Evolutionary conservation across 2,113 vertebrate species (phyloP).

Genomic region (Bombycilla garrulus): DNA sequence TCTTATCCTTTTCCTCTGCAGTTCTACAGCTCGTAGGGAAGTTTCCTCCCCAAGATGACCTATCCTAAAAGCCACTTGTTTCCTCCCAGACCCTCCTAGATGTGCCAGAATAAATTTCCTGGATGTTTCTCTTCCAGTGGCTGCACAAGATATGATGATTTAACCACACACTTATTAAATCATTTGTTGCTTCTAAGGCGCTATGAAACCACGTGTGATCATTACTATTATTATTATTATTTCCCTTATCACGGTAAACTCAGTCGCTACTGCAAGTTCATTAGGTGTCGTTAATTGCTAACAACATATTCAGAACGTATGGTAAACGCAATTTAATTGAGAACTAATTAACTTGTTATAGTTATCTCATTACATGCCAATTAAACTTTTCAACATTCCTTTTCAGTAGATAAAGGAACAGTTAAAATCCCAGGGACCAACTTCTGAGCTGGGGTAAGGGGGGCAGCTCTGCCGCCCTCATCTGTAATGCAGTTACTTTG

Average conservation of each 20-base stretch:
- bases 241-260: slow-evolving; percentile 45
- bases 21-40: not conserved
- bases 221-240: slow-evolving; percentile 23
- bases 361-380: slow-evolving; percentile 77
- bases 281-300: slow-evolving; percentile 72
- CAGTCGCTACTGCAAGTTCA: slow-evolving; percentile 52
- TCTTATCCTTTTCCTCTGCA: not conserved
- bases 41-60: not conserved
- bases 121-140: not conserved
- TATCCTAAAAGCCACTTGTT: not conserved
- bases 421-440: slow-evolving; percentile 43
- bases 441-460: not conserved
- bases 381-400: slow-evolving; percentile 75
- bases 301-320: slow-evolving; percentile 64
- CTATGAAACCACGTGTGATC: not conserved
- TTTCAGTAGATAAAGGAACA: slow-evolving; percentile 70
- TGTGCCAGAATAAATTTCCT: slow-evolving; percentile 4
- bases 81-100: not conserved
- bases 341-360: slow-evolving; percentile 78
- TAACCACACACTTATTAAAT: not conserved
- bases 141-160: not conserved
- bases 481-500: not conserved
- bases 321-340: slow-evolving; percentile 76
- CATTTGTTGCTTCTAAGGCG: not conserved
- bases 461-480: not conserved